A percentile compares a stretch with the other conserved stretches of the same genome.
These are phyloP conservation scores for Ctena decussata DNA, from an alignment of 2,888 invertebrate genomes.

Conservation along the genomic window DNA sequence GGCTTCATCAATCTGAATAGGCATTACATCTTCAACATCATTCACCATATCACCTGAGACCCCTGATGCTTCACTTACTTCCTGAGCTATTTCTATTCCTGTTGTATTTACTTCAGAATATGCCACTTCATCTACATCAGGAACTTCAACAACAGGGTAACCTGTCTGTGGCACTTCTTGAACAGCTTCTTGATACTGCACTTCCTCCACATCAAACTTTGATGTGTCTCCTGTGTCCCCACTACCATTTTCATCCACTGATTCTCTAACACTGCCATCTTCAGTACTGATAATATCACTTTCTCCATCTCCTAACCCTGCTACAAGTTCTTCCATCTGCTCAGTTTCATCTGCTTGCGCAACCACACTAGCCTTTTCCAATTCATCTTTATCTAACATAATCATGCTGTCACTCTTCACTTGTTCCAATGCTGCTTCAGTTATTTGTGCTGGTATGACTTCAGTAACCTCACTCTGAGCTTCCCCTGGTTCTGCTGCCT, in stretches of 20 bases:
- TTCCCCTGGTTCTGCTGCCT: slow-evolving; percentile 10
- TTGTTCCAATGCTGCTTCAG: not conserved
- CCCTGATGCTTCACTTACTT: slow-evolving; percentile 21
- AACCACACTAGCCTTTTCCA: slow-evolving; percentile 7
- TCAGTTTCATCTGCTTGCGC: slow-evolving; percentile 15
- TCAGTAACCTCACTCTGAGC: not conserved
- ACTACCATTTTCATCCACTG: slow-evolving; percentile 20
- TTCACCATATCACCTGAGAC: not conserved
- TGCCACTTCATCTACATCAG: slow-evolving; percentile 16
- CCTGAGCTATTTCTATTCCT: slow-evolving; percentile 37
- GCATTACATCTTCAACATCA: not conserved
- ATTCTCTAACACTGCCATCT: not conserved
- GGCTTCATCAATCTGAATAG: not conserved
- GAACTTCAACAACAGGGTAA: slow-evolving; percentile 26
- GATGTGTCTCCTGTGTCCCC: slow-evolving; percentile 4
- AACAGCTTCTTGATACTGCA: slow-evolving; percentile 40
- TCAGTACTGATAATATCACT: not conserved
- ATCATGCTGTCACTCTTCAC: not conserved
- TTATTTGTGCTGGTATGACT: not conserved
- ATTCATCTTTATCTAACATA: not conserved
- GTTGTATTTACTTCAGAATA: slow-evolving; percentile 8
- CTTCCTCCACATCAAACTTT: slow-evolving; percentile 27
- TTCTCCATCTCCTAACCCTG: not conserved
- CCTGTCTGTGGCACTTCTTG: slow-evolving; percentile 22
- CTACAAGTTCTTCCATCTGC: not conserved